Base-by-base conservation (phyloP, 1,140 invertebrate genomes). In the Sarcophaga peregrina region DNA sequence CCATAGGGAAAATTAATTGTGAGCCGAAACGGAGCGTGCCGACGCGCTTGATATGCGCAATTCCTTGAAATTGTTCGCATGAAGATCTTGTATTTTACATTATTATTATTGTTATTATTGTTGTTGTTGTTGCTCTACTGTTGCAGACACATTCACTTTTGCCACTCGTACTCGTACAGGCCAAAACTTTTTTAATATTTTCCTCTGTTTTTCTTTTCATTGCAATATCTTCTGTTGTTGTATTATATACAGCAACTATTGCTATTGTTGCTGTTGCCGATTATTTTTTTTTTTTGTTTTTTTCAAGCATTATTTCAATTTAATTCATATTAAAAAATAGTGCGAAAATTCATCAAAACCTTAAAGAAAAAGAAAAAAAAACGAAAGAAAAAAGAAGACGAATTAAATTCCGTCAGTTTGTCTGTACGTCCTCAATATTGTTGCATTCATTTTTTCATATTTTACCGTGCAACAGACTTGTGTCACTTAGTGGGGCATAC, bases 21-120 rank as follows among this genome's bases (percentile, higher is more conserved):
- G 87, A 86, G 85, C 86, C 88, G 88, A 89, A 89, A 89, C 88
- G 88, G 88, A 89, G 88, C 88, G 88, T 89, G 88, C 88, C 88
- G 88, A 89, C 86, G 88, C 88, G 88, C 88, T 89, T 89, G 88
- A 89, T 89, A 89, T 89, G 88, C 88, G 87, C 88, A 86, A 89
- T 89, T 89, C 88, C 88, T 89, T 89, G 88, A 89, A 89, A 89
- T 89, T 89, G 87, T 87, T 89, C 88, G 86, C 87, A 86, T 87
- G 87, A 89, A 89, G 87, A 86, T 87, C 86, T 84, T 85, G 84
- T 48, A 87, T 86, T 88, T 50, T 13, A 45, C 72, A 75, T 73
- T 68, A 68, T 48, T 50, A 78, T 50, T 78, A 3, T 17, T 25
- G 10, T 50, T 48, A 46, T 10, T 80, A 37, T 48, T 80, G 17